phyloP scores from a whole-genome alignment of 1,140 invertebrate genomes.

The Liolophura sinensis region DNA sequence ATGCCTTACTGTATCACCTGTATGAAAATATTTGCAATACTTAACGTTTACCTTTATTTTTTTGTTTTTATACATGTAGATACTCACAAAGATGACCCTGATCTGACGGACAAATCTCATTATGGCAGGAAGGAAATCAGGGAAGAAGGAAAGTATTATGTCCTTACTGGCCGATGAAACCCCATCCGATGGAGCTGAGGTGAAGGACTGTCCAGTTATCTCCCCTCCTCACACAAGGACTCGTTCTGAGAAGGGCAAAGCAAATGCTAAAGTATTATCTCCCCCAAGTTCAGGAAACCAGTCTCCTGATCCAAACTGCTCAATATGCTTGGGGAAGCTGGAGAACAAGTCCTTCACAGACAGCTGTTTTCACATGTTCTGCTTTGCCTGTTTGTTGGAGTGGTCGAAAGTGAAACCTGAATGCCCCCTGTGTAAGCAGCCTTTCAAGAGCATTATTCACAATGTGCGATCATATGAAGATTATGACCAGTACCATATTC shows the following conservation, averaged over 20 bases:
- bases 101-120: too few species aligned
- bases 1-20: too few species aligned
- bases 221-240: too few species aligned
- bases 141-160: too few species aligned
- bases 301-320: conserved; percentile 67
- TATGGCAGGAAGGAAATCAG: too few species aligned
- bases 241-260: background rate
- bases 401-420: conserved; percentile 95
- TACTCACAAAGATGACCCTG: too few species aligned
- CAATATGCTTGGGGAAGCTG: conserved; percentile 86
- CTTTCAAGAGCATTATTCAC: conserved; percentile 88
- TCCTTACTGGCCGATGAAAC: too few species aligned
- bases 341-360: conserved; percentile 89
- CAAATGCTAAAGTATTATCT: background rate
- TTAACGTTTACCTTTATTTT: too few species aligned
- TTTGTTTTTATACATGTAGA: too few species aligned
- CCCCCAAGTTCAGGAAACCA: conserved; percentile 12
- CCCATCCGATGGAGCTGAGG: too few species aligned
- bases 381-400: conserved; percentile 87
- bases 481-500: conserved; percentile 83
- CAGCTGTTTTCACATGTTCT: conserved; percentile 91
- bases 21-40: too few species aligned
- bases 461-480: conserved; percentile 85
- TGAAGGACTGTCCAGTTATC: too few species aligned
- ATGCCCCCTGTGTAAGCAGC: conserved; percentile 92